Evolutionary conservation across 1,140 invertebrate species (phyloP).

Genomic region (Ceratosolen fusciceps): DNA sequence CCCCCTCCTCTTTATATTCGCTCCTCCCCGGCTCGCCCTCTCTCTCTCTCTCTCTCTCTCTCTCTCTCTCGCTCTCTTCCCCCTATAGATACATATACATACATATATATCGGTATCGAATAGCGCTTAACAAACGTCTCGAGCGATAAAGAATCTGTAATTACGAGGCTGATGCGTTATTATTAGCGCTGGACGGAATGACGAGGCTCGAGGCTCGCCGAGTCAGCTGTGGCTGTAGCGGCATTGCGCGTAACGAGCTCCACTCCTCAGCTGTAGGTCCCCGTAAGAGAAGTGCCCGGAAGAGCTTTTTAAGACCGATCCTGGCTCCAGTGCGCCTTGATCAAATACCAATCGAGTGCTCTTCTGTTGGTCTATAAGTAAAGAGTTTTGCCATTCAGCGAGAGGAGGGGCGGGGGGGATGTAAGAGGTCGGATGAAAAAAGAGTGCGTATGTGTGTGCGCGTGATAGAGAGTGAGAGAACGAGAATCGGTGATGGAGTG

Average conservation of each 20-base stretch:
- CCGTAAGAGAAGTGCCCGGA: no score
- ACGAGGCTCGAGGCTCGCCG: neutral
- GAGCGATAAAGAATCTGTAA: neutral
- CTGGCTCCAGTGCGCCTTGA: no score
- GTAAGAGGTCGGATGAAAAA: neutral
- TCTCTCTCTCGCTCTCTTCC: neutral
- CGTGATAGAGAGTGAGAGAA: neutral
- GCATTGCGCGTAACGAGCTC: neutral
- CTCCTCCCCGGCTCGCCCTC: no score
- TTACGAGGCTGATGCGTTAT: neutral
- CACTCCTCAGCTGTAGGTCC: neutral
- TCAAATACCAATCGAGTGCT: no score
- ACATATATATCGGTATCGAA: no score
- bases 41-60: no score
- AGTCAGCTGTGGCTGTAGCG: neutral
- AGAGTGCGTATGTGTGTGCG: neutral
- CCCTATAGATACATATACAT: no score
- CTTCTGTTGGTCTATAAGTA: no score
- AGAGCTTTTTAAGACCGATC: no score
- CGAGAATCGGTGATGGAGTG: neutral
- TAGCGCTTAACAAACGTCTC: neutral
- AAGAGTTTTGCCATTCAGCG: no score
- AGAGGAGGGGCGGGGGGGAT: no score
- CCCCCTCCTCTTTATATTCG: no score
- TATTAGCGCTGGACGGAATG: neutral